Base-by-base conservation (phyloP, 2,888 invertebrate species). In the Mamestra brassicae region DNA sequence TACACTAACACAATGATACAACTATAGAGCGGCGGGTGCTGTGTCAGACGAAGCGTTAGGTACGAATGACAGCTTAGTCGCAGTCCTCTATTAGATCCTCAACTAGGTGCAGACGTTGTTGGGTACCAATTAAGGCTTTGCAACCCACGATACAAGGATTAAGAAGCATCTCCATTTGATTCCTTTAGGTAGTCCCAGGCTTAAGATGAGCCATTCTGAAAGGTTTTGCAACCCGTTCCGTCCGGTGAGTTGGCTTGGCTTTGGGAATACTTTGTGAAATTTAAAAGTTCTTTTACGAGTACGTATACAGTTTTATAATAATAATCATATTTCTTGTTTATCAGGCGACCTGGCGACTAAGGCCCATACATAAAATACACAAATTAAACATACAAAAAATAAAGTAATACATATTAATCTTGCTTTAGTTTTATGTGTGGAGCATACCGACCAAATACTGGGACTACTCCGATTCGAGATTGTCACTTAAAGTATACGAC, bases 151-250 rank as follows among this genome's bases (percentile, higher is more conserved):
- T 38, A 36, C 6, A 45, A 60, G 36, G 64, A 79, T 61, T 54
- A 54, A 64, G 54, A 45, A 50, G 50, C 15, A 50, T 50, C 26
- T 34, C 2, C 5, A 55, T 52, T 55, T 54, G 52, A 47, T 11
- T 50, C 15, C 42, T 61, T 65, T 47, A 38, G 11, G 26, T 10
- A 69, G 38, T n/a, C 60, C n/a, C 15, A 34, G n/a, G 55, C 34
- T 78, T 67, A 8, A 38, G 57, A 73, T 54, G 45, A 47, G 3
- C 6, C 52, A 54, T 67, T 80, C 26, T 57, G 15, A 50, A 61
- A 50, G 61, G n/a, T 47, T 62, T 45, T 11, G 42, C 50, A 50
- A 45, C n/a, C n/a, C 26, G 11, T 36, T 64, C 17, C 34, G 52
- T n/a, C 63, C 0, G n/a, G 47, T 36, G 38, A 42, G 13, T 38